phyloP scores from a whole-genome alignment of 2,797 vertebrate species.

The Nasua narica region DNA sequence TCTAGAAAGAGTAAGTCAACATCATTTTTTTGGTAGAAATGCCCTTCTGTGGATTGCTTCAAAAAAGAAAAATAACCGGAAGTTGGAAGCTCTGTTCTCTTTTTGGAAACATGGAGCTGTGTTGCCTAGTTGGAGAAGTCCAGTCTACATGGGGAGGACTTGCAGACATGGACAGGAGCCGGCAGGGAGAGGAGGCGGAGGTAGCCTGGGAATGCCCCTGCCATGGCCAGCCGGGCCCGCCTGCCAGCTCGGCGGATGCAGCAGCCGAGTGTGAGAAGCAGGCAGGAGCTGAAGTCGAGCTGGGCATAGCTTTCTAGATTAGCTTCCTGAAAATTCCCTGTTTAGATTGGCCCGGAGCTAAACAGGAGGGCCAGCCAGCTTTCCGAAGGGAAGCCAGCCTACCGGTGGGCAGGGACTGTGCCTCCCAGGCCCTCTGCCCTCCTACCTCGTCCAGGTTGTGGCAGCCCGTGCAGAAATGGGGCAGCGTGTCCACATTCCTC shows the following conservation, averaged over 20 bases:
- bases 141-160: neutral
- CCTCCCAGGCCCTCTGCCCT: rapidly evolving
- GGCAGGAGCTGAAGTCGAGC: neutral
- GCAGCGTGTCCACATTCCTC: conserved; percentile 68
- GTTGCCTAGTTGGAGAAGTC: neutral
- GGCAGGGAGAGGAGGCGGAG: neutral
- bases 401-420: neutral
- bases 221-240: neutral
- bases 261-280: neutral
- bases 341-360: neutral
- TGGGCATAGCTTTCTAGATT: neutral
- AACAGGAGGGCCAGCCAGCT: rapidly evolving
- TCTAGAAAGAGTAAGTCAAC: conserved; percentile 17
- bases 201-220: neutral
- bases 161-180: neutral
- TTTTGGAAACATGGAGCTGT: neutral
- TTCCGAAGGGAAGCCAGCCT: neutral
- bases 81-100: neutral
- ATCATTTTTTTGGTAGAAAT: neutral
- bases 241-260: rapidly evolving
- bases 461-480: conserved; percentile 29
- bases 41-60: conserved; percentile 15
- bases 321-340: neutral
- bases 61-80: neutral
- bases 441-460: neutral